These are phyloP conservation scores for Epizoanthus illoricatus DNA, from an alignment of 92 coral and sea anemone genomes.

Conservation along the genomic window DNA sequence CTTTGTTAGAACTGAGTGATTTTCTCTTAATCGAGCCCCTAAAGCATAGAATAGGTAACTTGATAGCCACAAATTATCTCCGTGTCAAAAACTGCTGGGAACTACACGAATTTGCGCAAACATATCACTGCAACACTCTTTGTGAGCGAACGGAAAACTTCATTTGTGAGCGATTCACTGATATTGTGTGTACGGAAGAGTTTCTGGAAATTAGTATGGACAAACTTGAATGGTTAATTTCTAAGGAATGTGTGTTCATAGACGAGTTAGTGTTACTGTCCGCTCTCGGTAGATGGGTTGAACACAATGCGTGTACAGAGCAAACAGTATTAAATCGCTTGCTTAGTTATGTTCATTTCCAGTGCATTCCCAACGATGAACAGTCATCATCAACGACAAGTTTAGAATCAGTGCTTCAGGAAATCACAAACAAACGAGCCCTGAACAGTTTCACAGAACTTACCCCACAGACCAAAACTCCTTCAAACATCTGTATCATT, in stretches of 20 bases:
- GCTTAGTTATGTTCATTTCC: slow-evolving; percentile 17
- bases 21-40: slow-evolving; percentile 23
- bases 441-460: not conserved
- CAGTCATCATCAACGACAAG: not conserved
- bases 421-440: not conserved
- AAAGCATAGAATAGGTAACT: slow-evolving; percentile 8
- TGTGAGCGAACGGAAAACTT: slow-evolving; percentile 1
- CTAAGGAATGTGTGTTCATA: slow-evolving; percentile 2
- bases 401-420: not conserved
- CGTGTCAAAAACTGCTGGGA: slow-evolving; percentile 2
- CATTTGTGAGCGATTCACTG: slow-evolving; percentile 13
- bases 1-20: slow-evolving; percentile 27
- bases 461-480: not conserved
- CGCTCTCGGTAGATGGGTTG: slow-evolving; percentile 3
- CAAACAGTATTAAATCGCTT: not conserved
- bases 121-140: not conserved
- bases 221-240: slow-evolving; percentile 1
- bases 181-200: not conserved
- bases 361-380: slow-evolving; percentile 7
- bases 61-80: not conserved
- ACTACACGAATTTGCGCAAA: slow-evolving; percentile 1
- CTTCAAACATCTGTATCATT: slow-evolving; percentile 26
- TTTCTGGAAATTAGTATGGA: not conserved
- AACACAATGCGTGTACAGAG: not conserved
- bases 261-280: slow-evolving; percentile 5